These are phyloP conservation scores for Drosophila arawakana DNA, from an alignment of 1,140 invertebrate genomes.

Conservation along the genomic window DNA sequence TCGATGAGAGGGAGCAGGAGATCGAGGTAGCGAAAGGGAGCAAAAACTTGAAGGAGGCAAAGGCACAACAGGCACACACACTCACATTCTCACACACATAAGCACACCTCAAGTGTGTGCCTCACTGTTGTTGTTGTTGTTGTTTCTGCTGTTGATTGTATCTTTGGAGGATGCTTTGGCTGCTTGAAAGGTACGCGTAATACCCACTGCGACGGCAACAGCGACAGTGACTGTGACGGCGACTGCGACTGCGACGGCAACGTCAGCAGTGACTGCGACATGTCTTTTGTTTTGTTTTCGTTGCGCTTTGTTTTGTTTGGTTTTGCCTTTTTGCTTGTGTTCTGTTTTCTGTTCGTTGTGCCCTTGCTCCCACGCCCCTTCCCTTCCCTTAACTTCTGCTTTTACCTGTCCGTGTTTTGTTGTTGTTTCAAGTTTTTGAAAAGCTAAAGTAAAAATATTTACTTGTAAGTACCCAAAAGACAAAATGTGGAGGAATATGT, in stretches of 20 bases:
- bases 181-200: slow-evolving; percentile 21
- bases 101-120: slow-evolving; percentile 45
- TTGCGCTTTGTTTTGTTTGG: slow-evolving; percentile 45
- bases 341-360: neutral
- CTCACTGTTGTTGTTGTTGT: slow-evolving; percentile 45
- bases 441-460: neutral
- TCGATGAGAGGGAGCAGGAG: neutral
- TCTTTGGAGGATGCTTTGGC: slow-evolving; percentile 70
- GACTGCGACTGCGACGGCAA: slow-evolving; percentile 7
- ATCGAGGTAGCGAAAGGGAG: neutral
- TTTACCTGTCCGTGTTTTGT: slow-evolving; percentile 25
- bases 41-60: slow-evolving; percentile 21
- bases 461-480: neutral
- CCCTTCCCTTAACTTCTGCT: slow-evolving; percentile 6
- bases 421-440: neutral
- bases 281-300: slow-evolving; percentile 50
- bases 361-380: neutral
- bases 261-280: slow-evolving; percentile 3
- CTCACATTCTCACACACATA: slow-evolving; percentile 10
- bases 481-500: neutral
- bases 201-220: neutral
- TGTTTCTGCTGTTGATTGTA: slow-evolving; percentile 64
- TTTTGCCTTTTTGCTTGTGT: slow-evolving; percentile 13
- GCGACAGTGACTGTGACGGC: neutral
- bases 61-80: slow-evolving; percentile 49